These are phyloP conservation scores for Hypotaenidia philippensis DNA, from an alignment of 2,797 vertebrate genomes.

Conservation along the genomic window DNA sequence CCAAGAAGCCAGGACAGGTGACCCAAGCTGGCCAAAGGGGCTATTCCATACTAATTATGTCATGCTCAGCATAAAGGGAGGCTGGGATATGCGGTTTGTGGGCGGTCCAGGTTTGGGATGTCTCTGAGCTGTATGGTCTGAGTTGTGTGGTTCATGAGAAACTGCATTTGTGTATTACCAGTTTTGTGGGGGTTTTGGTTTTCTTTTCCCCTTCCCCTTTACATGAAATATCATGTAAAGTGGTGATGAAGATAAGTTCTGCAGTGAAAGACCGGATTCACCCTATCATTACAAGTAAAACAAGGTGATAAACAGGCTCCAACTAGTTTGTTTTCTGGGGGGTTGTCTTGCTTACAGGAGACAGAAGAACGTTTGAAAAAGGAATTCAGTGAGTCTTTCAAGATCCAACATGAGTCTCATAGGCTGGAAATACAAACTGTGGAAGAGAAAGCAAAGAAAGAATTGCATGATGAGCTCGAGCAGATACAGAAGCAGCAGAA, in stretches of 20 bases:
- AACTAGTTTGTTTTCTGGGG: background rate
- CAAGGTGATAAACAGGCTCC: background rate
- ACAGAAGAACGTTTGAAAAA: slow-evolving; percentile 83
- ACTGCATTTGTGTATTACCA: no score
- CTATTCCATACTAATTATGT: no score
- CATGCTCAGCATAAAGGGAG: no score
- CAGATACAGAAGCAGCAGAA: slow-evolving; percentile 87
- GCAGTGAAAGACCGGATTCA: background rate
- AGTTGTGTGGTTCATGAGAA: no score
- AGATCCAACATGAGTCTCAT: slow-evolving; percentile 83
- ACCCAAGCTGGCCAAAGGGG: no score
- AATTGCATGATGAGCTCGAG: slow-evolving; percentile 86
- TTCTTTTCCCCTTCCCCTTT: no score
- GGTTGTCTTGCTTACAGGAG: slow-evolving; percentile 69
- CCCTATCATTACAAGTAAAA: background rate
- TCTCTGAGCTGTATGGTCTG: no score
- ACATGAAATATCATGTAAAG: background rate
- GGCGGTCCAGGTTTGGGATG: no score
- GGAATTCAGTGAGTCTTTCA: slow-evolving; percentile 71
- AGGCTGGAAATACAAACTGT: slow-evolving; percentile 84
- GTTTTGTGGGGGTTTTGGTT: no score
- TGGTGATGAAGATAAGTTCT: background rate
- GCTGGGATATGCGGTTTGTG: no score
- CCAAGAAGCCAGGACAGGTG: no score
- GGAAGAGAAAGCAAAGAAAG: slow-evolving; percentile 87